phyloP scores from a whole-genome alignment of 1,140 invertebrate species.

The Caerostris extrusa region DNA sequence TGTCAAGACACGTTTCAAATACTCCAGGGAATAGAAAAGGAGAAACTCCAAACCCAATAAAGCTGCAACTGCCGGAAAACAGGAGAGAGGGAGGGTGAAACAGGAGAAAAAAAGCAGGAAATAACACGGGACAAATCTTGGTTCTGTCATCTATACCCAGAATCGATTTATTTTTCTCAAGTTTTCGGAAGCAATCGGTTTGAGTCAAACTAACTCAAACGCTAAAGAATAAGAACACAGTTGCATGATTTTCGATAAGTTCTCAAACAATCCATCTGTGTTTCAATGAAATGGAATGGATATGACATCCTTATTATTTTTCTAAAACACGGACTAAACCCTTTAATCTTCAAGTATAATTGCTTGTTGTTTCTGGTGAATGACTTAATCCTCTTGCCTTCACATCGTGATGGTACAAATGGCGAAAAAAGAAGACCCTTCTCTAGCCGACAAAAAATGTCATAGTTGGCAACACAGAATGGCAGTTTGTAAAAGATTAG shows the following conservation, averaged over 20 bases:
- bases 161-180: slow-evolving; percentile 61
- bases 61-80: slow-evolving; percentile 61
- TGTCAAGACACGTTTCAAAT: slow-evolving; percentile 74
- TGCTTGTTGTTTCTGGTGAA: not conserved
- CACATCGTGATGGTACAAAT: not conserved
- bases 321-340: not conserved
- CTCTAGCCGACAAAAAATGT: not conserved
- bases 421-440: not conserved
- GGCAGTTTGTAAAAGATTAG: slow-evolving; percentile 9
- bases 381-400: slow-evolving; percentile 1
- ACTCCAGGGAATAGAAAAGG: slow-evolving; percentile 40
- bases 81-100: not conserved
- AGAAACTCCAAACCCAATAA: slow-evolving; percentile 67
- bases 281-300: not conserved
- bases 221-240: not conserved
- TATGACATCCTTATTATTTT: not conserved
- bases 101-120: not conserved
- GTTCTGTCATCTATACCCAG: slow-evolving; percentile 60
- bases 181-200: slow-evolving; percentile 39
- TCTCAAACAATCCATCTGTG: not conserved
- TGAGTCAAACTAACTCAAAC: not conserved
- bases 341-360: slow-evolving; percentile 9
- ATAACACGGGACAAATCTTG: slow-evolving; percentile 61
- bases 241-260: not conserved
- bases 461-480: not conserved